Evolutionary conservation across 2,113 vertebrate species (phyloP).

Genomic region (Suricata suricatta): DNA sequence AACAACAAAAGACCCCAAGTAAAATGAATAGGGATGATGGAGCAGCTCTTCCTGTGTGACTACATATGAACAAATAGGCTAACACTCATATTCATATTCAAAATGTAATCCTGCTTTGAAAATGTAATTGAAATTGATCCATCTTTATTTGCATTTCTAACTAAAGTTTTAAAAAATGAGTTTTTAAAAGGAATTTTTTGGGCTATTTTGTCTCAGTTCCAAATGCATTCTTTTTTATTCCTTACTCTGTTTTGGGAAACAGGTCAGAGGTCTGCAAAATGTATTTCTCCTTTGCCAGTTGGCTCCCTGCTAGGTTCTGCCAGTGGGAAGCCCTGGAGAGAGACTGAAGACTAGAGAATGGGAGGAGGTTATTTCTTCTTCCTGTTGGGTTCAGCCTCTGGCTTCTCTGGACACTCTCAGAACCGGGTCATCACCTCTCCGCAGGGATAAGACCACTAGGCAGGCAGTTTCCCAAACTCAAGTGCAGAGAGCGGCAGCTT

Average conservation of each 20-base stretch:
- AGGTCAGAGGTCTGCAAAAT: not conserved
- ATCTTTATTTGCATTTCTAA: conserved; percentile 39
- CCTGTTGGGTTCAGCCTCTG: not conserved
- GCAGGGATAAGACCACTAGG: not conserved
- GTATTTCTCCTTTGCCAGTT: not conserved
- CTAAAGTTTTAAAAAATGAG: conserved; percentile 6
- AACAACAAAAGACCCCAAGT: not conserved
- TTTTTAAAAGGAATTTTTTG: not conserved
- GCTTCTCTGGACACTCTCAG: not conserved
- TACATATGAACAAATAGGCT: conserved; percentile 10
- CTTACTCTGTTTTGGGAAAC: not conserved
- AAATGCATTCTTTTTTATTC: conserved; percentile 22
- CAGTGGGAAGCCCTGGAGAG: not conserved
- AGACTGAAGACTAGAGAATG: not conserved
- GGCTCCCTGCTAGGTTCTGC: not conserved
- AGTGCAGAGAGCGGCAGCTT: not conserved
- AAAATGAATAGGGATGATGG: not conserved
- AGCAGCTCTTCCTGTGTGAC: not conserved
- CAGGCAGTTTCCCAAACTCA: not conserved
- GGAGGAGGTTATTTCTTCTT: not conserved
- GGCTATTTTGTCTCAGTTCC: not conserved
- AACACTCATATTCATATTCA: not conserved
- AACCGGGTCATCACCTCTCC: not conserved
- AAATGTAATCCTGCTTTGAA: conserved; percentile 48
- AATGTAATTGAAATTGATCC: conserved; percentile 43